Base-by-base conservation (phyloP, 1,140 invertebrate genomes). In the Steinernema khuongi region DNA sequence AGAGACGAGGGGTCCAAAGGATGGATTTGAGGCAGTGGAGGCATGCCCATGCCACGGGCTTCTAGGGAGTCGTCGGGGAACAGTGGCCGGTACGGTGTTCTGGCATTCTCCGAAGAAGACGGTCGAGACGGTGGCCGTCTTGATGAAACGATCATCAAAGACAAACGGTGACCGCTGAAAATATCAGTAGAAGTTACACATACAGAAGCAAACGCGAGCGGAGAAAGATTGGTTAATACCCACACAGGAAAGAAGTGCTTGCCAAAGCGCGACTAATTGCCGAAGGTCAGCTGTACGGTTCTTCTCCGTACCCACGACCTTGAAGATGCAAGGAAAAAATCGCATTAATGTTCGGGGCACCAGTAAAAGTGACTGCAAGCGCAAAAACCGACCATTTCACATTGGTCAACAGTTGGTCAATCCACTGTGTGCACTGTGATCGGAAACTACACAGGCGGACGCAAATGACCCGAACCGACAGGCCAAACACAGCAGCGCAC, bases 401-500 rank as follows among this genome's bases (percentile, higher is more conserved):
- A n/a, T n/a, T n/a, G 50, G 7, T 4, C 14, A 7, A 41, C 7
- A 41, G 36, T 17, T 60, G 50, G 50, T 60, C 50, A 60, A 60
- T 22, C 7, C 7, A 41, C 2, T 26, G 14, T n/a, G n/a, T n/a
- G n/a, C n/a, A n/a, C n/a, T n/a, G 26, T 60, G 50, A 60, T 14
- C 4, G 19, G 50, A 60, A 22, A 14, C 26, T 2, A 60, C 7
- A 22, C 50, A 26, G 7, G 4, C 50, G 22, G 50, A 11, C 50
- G 50, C 50, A 60, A 60, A 60, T 60, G 50, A 60, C 50, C 50
- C 22, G 7, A 60, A 60, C 50, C 50, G 50, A 60, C 26, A 7
- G 50, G 50, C 50, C 50, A 60, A 60, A 60, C 50, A 60, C 26
- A 60, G 50, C 50, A 60, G 50, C 50, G 26, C 50, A 26, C 50